Evolutionary conservation across 2,888 invertebrate genomes (phyloP).

Genomic region (Eretmocerus hayati): DNA sequence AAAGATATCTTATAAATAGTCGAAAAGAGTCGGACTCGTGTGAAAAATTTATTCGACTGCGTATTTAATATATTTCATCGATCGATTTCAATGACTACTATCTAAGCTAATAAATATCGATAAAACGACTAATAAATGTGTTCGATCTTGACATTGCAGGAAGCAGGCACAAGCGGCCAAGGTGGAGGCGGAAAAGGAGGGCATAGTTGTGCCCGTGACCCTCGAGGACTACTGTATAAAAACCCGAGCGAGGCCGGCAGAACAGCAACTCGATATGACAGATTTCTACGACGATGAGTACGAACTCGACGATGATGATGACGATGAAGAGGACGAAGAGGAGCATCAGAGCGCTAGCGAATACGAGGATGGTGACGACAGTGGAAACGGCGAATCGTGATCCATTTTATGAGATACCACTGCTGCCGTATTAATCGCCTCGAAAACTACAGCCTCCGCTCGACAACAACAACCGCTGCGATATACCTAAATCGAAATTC

Average conservation of each 20-base stretch:
- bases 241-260: conserved; percentile 79
- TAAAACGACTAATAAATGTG: too few relatives aligned
- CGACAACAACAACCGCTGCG: too few relatives aligned
- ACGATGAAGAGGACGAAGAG: conserved; percentile 59
- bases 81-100: too few relatives aligned
- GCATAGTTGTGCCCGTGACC: conserved; percentile 93
- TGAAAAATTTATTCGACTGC: too few relatives aligned
- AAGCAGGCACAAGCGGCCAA: conserved; percentile 95
- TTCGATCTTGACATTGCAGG: too few relatives aligned
- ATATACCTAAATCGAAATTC: too few relatives aligned
- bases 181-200: conserved; percentile 92
- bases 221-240: conserved; percentile 98
- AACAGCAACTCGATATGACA: conserved; percentile 81
- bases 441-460: too few relatives aligned
- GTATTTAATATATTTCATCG: too few relatives aligned
- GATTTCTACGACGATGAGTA: conserved; percentile 96
- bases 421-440: too few relatives aligned
- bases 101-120: too few relatives aligned
- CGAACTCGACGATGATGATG: conserved; percentile 63
- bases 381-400: conserved; percentile 90
- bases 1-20: too few relatives aligned
- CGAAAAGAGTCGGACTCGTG: too few relatives aligned
- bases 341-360: conserved; percentile 63
- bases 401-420: conserved; percentile 41
- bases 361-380: conserved; percentile 75